Conservation (phyloP, 2,888 invertebrate genomes). For the Timema podura region DNA sequence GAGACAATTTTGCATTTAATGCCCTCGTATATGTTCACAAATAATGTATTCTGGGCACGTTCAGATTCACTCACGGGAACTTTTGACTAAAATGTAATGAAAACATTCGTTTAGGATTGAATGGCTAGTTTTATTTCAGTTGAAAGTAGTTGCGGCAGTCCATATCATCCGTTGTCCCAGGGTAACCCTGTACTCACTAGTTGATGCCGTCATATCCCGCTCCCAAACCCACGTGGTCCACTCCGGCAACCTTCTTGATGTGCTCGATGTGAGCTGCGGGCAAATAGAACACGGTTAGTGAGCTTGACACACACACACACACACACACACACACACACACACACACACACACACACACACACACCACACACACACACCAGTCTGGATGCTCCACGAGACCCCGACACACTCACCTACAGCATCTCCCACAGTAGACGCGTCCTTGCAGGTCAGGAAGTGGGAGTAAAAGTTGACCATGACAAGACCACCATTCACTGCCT, state of each 20-base stretch:
- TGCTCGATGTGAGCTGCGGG: conserved; percentile 85
- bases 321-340: too few species aligned
- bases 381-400: not conserved
- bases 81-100: too few species aligned
- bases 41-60: too few species aligned
- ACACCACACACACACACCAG: too few species aligned
- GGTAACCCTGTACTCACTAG: conserved; percentile 82
- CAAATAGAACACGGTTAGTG: not conserved
- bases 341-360: too few species aligned
- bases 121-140: too few species aligned
- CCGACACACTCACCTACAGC: conserved; percentile 63
- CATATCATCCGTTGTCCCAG: too few species aligned
- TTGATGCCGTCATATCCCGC: conserved; percentile 89
- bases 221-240: conserved; percentile 83
- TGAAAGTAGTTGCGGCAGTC: too few species aligned
- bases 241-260: conserved; percentile 77
- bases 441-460: conserved; percentile 69
- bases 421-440: conserved; percentile 70
- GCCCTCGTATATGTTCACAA: too few species aligned
- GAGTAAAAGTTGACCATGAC: conserved; percentile 87
- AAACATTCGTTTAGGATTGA: too few species aligned
- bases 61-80: too few species aligned
- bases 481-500: conserved; percentile 71
- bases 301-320: not conserved
- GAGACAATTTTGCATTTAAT: too few species aligned